These are phyloP conservation scores for Dysidea cf. avara DNA, from an alignment of 37 sponge, comb jelly and placozoan genomes.

Conservation along the genomic window DNA sequence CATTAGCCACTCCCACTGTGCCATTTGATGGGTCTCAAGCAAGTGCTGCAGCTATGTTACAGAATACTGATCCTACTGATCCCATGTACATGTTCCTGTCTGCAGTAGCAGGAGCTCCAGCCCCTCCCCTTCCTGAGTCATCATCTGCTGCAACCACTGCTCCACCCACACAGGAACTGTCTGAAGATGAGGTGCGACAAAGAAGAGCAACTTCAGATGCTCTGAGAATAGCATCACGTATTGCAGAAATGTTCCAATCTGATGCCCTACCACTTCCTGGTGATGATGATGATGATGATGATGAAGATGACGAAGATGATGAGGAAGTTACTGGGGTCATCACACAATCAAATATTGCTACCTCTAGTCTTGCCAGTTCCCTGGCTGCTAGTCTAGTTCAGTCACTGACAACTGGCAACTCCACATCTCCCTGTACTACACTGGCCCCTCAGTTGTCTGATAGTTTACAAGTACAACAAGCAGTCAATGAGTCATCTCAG, in stretches of 20 bases:
- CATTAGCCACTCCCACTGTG: background rate
- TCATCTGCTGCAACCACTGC: constrained; percentile 9
- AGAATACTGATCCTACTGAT: constrained; percentile 46
- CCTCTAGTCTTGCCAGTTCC: no score
- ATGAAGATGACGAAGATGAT: no score
- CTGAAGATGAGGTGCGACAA: no score
- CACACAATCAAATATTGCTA: no score
- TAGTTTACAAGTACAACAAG: background rate
- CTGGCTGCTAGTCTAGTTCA: no score
- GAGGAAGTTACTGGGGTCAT: no score
- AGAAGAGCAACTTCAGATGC: no score
- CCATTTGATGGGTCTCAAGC: constrained; percentile 73
- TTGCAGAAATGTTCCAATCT: no score
- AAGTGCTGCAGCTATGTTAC: constrained; percentile 55
- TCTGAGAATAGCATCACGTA: no score
- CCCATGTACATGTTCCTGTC: constrained; percentile 81
- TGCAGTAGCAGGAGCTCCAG: constrained; percentile 68
- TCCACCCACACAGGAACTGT: background rate
- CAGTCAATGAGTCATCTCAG: background rate
- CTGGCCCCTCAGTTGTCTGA: background rate
- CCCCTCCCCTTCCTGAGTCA: constrained; percentile 55
- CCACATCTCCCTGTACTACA: background rate
- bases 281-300: no score
- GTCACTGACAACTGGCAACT: no score
- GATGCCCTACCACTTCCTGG: no score